Base-by-base conservation (phyloP, 1,140 invertebrate genomes). In the Belonocnema kinseyi region DNA sequence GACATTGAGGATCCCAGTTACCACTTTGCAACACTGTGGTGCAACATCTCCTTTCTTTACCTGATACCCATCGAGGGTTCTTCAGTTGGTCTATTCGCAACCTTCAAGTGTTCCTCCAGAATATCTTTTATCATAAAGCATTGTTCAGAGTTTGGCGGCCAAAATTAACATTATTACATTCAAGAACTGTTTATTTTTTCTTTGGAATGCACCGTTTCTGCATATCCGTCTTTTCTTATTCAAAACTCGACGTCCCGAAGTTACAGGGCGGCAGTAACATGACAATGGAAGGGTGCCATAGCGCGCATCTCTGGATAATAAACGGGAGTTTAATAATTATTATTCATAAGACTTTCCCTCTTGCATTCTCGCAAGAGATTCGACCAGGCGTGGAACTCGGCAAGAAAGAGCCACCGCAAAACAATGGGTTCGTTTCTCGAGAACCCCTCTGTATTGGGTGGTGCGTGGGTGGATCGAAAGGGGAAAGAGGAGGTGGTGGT, bases 331-430 rank as follows among this genome's bases (percentile, higher is more conserved):
- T 75, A 78, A 81, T 81, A 78, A 78, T 72, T 51, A 89, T 89
- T 88, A 91, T 91, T 91, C 90, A 91, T 91, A 91, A 91, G 90
- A 88, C 85, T 11, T 46, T 88, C 84, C 86, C 88, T 73, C 61
- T 40, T 66, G 61, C 61, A 66, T 66, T 40, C 61, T 66, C 61
- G 61, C 71, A 80, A 80, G 85, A 82, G 85, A 88, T 53, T 86
- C 87, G 87, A 66, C 88, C 84, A 90, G 86, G 88, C 89, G 89
- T 90, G 86, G 89, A 86, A 83, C 85, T 87, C 84, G 82, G 86
- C 86, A 88, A 90, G 90, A 91, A 91, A 90, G 88, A 90, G 88
- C 84, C 81, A 81, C 86, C 83, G 85, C 90, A 87, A 91, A 91
- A 89, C 86, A 87, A 87, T 87, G 85, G 86, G 56, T 75, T 73